These are phyloP conservation scores for Phorcus lineatus DNA, from an alignment of 2,888 invertebrate species.

Conservation along the genomic window DNA sequence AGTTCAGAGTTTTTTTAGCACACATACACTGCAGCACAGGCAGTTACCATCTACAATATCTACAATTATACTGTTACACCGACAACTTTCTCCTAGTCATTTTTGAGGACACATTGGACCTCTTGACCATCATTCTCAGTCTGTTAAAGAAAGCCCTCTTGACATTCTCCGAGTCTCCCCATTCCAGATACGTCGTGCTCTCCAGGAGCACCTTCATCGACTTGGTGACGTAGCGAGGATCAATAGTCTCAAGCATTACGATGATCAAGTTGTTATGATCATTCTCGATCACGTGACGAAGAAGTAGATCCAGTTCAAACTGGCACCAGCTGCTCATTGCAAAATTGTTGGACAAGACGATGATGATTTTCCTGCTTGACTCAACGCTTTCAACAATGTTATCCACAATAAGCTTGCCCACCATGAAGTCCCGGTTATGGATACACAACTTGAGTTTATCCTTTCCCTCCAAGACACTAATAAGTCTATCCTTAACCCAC, in stretches of 20 bases:
- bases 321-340: conserved; percentile 84
- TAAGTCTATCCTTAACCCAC: conserved; percentile 81
- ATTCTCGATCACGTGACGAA: conserved; percentile 76
- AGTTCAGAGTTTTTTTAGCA: no score
- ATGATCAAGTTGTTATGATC: conserved; percentile 81
- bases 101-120: neutral
- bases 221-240: conserved; percentile 80
- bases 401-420: conserved; percentile 83
- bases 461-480: conserved; percentile 81
- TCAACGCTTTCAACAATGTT: conserved; percentile 85
- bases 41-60: no score
- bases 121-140: neutral
- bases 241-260: conserved; percentile 82
- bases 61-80: no score
- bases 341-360: conserved; percentile 82
- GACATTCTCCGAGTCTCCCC: conserved; percentile 72
- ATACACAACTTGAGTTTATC: conserved; percentile 78
- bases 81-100: neutral
- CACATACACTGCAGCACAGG: no score
- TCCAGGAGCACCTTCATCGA: conserved; percentile 82
- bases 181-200: conserved; percentile 83
- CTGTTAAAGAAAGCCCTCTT: neutral
- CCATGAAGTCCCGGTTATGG: conserved; percentile 84
- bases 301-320: conserved; percentile 84
- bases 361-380: conserved; percentile 80